Conservation (phyloP, 2,888 invertebrate genomes). For the Troides aeacus region DNA sequence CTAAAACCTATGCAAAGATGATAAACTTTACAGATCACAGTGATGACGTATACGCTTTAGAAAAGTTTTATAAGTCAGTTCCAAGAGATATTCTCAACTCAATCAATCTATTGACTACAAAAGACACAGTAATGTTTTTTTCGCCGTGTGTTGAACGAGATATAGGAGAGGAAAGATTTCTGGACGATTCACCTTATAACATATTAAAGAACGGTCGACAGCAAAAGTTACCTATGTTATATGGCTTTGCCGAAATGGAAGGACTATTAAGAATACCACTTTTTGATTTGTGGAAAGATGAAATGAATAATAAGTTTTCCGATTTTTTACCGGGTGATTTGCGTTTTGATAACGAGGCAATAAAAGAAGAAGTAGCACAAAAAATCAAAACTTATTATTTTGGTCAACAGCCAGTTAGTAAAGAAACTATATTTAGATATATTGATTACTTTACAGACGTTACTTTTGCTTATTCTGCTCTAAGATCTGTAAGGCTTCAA, state of each 20-base stretch:
- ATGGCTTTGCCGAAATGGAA: constrained; percentile 50
- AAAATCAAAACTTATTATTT: constrained; percentile 45
- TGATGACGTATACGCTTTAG: constrained; percentile 43
- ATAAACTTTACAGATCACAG: constrained; percentile 44
- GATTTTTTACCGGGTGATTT: constrained; percentile 53
- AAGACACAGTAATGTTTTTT: constrained; percentile 38
- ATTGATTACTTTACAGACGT: constrained; percentile 60
- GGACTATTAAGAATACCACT: constrained; percentile 36
- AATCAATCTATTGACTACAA: constrained; percentile 28
- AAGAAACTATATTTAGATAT: constrained; percentile 41
- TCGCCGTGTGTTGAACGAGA: constrained; percentile 47
- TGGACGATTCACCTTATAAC: constrained; percentile 45
- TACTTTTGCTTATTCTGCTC: constrained; percentile 41
- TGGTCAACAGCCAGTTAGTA: constrained; percentile 41
- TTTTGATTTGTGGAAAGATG: constrained; percentile 44
- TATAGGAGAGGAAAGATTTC: constrained; percentile 42
- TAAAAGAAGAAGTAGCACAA: constrained; percentile 44
- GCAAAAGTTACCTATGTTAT: constrained; percentile 47
- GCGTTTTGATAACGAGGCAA: constrained; percentile 42
- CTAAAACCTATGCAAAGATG: constrained; percentile 46
- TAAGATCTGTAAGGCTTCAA: constrained; percentile 43
- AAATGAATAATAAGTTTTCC: constrained; percentile 53
- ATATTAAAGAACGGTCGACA: constrained; percentile 47
- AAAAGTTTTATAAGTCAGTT: constrained; percentile 51
- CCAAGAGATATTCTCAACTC: constrained; percentile 41